Evolutionary conservation across 2,797 vertebrate species (phyloP).

Genomic region (Trichosurus vulpecula): DNA sequence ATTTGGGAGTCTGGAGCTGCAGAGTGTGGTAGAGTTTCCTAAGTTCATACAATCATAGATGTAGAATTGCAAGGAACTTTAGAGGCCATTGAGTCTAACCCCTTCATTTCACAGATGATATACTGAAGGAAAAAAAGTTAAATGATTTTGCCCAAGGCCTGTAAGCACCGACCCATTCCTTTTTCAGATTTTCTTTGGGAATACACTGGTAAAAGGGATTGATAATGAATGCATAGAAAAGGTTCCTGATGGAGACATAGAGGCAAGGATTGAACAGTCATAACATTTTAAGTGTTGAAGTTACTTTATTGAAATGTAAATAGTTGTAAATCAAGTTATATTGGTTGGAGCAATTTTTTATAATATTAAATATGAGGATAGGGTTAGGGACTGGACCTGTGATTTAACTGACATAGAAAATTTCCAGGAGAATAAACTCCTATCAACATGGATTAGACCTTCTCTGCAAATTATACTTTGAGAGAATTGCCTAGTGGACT

Average conservation of each 20-base stretch:
- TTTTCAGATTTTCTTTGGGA: not conserved
- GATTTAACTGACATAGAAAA: not conserved
- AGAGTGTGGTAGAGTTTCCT: not conserved
- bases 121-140: not conserved
- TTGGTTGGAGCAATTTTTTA: not conserved
- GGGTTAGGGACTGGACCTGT: too few species aligned
- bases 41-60: too few species aligned
- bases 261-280: not conserved
- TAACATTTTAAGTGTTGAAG: not conserved
- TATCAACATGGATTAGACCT: not conserved
- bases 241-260: not conserved
- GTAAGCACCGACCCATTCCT: not conserved
- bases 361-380: not conserved
- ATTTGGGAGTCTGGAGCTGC: not conserved
- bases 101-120: not conserved
- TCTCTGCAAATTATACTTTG: too few species aligned
- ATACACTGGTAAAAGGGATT: not conserved
- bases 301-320: not conserved
- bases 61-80: too few species aligned
- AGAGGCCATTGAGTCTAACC: not conserved
- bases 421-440: not conserved
- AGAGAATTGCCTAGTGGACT: too few species aligned
- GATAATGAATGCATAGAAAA: not conserved
- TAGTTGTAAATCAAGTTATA: not conserved
- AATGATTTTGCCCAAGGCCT: not conserved